These are phyloP conservation scores for Hololepta plana DNA, from an alignment of 2,888 invertebrate genomes.

Conservation along the genomic window DNA sequence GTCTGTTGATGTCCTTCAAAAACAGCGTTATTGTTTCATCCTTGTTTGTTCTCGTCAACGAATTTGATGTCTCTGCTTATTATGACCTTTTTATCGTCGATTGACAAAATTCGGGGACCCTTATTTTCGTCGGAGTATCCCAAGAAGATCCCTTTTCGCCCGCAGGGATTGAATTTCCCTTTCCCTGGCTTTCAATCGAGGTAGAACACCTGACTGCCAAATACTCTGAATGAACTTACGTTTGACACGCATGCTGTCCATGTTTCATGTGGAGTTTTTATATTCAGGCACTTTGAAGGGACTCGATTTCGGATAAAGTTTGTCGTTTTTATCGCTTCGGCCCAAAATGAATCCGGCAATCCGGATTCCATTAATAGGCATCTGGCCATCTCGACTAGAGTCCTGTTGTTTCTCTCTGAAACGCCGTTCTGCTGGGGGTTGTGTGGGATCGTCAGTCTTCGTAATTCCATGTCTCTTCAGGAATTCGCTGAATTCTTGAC, in stretches of 20 bases:
- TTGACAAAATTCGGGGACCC: slow-evolving; percentile 1
- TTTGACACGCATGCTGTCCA: slow-evolving; percentile 9
- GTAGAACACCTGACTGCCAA: slow-evolving; percentile 10
- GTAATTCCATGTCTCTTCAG: slow-evolving; percentile 10
- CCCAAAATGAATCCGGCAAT: slow-evolving; percentile 13
- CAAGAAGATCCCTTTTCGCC: slow-evolving; percentile 9
- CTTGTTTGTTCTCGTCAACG: too few relatives aligned
- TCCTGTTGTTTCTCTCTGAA: slow-evolving; percentile 17
- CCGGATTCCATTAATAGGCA: slow-evolving; percentile 13
- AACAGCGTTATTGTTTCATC: too few relatives aligned
- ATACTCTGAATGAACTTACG: slow-evolving; percentile 10
- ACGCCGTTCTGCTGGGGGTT: too few relatives aligned
- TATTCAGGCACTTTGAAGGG: slow-evolving; percentile 9
- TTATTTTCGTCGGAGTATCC: slow-evolving; percentile 9
- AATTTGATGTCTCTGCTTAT: too few relatives aligned
- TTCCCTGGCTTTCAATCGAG: slow-evolving; percentile 3
- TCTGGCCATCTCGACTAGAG: slow-evolving; percentile 15
- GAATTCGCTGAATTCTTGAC: slow-evolving; percentile 8
- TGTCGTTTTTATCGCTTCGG: slow-evolving; percentile 15
- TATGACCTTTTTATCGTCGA: slow-evolving; percentile 12
- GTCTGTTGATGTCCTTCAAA: too few relatives aligned
- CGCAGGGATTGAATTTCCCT: slow-evolving; percentile 10
- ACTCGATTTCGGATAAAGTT: slow-evolving; percentile 15
- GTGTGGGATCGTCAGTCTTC: slow-evolving; percentile 9
- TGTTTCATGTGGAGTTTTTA: slow-evolving; percentile 10